Evolutionary conservation across 2,797 vertebrate species (phyloP), one percentile per base, ranked within the genome.

Genomic region (Sparidentex hasta): DNA sequence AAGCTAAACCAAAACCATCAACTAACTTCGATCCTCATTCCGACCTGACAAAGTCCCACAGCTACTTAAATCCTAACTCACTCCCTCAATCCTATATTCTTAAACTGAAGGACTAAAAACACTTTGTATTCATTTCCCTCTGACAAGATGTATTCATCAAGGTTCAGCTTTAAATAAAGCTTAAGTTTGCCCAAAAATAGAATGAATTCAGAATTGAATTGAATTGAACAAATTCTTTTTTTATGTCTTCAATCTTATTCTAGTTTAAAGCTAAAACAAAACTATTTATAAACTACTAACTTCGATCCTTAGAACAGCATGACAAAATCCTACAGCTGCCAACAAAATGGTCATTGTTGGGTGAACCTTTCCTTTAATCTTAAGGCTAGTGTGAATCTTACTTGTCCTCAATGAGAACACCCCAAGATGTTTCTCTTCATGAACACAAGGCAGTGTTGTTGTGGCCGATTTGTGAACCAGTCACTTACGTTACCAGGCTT

Each of bases 401-500:
- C 43, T 70, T 59, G n/a, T 58, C 6, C 14, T 38, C 5, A 52
- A 3, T 21, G 13, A 44, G 8, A 65, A 55, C 55, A 57, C 29
- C 14, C 4, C 4, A 23, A 25, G 23, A 20, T 44, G 27, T 58
- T 68, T 78, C 18, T 48, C 6, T 54, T 55, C 47, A 43, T 21
- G 23, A 46, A 56, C 14, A 54, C 11, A 21, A n/a, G 8, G 50
- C 12, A 21, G 14, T 48, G 18, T 33, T 51, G 38, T 64, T 65
- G 16, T 54, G 46, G 20, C 27, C 1, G 9, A 56, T 43, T 44
- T 52, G 46, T 73, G 59, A n/a, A 65, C 3, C 41, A 69, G 16
- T 77, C 50, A 47, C 11, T 74, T 65, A 66, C 4, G 1, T 79
- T 77, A 54, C 21, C 23, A 61, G 55, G 21, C 54, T 74, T 76